Base-by-base conservation (phyloP, 2,113 vertebrate species). In the Pipra filicauda region DNA sequence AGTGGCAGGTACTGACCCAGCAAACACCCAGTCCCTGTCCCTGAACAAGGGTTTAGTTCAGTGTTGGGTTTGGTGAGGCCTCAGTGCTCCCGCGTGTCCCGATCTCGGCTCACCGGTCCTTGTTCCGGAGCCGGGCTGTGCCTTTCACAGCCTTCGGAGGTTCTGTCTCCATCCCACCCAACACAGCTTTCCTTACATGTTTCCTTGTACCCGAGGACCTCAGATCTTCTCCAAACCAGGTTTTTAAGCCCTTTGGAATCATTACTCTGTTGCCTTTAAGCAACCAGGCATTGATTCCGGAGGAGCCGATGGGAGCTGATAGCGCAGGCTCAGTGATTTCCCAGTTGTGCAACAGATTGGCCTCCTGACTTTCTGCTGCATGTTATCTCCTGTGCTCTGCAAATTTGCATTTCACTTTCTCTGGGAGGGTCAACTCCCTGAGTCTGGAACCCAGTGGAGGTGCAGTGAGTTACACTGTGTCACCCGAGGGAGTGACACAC, bases 401-500 rank as follows among this genome's bases (percentile, higher is more conserved):
- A 22, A 7, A 24, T 26, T 41, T 22, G 21, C 39, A 59, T 21
- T 17, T n/a, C 13, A 1, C 26, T 72, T 30, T 33, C 30, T 41
- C 24, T 31, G 33, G 4, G 44, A 43, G 49, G 44, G 26, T 15
- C 35, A 22, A 0, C 15, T 57, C 77, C 12, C 43, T 9, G n/a
- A 2, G 8, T 9, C 18, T 43, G 59, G 15, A 65, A 5, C 19
- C 49, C 30, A 15, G 48, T 0, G 0, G 54, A 24, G 35, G 10
- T 2, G 5, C 31, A 12, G 2, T 21, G 39, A 27, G 30, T n/a
- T 43, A 2, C 0, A 7, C 2, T 37, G 61, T 51, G 49, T 88
- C 30, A 26, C 28, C 21, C 0, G 1, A 30, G 61, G 72, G 31
- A 77, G 35, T 0, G 2, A 13, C 2, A 9, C 0, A 0, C 31